Base-by-base conservation (phyloP, 2,113 vertebrate genomes). In the Leptodactylus fuscus region DNA sequence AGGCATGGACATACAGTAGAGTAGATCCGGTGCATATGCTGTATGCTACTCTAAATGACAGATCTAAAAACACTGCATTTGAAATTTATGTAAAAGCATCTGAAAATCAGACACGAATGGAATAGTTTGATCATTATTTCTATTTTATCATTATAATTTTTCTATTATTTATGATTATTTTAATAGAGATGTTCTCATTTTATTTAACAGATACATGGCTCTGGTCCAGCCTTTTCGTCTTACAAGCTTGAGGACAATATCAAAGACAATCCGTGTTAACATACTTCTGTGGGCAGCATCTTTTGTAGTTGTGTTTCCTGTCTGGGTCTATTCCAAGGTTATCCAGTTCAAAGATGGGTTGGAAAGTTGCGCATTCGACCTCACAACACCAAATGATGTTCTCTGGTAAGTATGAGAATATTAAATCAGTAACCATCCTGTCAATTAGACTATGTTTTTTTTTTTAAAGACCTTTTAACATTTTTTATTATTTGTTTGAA, bases 281-380 rank as follows among this genome's bases (percentile, higher is more conserved):
- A 89, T 94, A 86, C 88, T 88, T 29, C 91, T 93, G 41, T 92
- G 90, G 92, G 87, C 87, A 13, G 65, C 87, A 75, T 92, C 88
- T 1, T 85, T 92, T 78, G 65, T 92, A 87, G 89, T 93, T 81
- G 89, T 91, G 0, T 75, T 91, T 78, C 90, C 90, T 69, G 89
- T 89, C 75, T 93, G 91, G 89, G 27, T 90, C 69, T 91, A 92
- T 85, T 91, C 89, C 1, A 93, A 95, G 87, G 89, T 92, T 84
- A 92, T 94, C 82, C 91, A 87, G 81, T 94, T 95, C 88, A 89
- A 91, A 87, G 91, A 92, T 0, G 87, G 90, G 4, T 87, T 95
- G 41, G 89, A 95, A 87, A 92, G 92, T 87, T 93, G 91, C 51
- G 87, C 89, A 87, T 93, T 93, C 87, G 90, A 92, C 90, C 89